These are phyloP conservation scores for Idaea dimidiata DNA, from an alignment of 2,888 invertebrate genomes.

Conservation along the genomic window DNA sequence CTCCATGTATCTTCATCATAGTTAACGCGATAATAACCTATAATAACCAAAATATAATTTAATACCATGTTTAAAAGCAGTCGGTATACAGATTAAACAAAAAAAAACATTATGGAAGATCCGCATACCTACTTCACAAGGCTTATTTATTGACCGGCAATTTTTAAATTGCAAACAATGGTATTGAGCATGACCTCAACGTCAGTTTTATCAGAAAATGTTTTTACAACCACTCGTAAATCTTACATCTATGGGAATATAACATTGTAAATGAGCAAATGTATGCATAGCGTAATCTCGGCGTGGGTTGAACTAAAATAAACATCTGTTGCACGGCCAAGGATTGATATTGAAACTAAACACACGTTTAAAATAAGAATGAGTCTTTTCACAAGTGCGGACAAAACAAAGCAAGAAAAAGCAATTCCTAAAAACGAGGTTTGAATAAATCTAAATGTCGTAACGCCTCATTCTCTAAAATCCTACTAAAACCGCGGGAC, in stretches of 20 bases:
- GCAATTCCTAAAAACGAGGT: background rate
- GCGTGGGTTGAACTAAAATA: slow-evolving; percentile 50
- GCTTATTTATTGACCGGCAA: background rate
- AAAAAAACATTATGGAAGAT: too few species aligned
- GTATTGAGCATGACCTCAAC: background rate
- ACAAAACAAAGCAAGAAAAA: background rate
- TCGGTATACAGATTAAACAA: too few species aligned
- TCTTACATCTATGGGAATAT: background rate
- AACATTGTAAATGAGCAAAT: slow-evolving; percentile 6
- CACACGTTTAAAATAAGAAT: slow-evolving; percentile 34
- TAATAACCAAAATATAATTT: slow-evolving; percentile 23
- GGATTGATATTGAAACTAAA: slow-evolving; percentile 36
- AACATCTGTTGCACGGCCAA: slow-evolving; percentile 48
- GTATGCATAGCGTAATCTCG: slow-evolving; percentile 21
- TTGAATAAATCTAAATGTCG: too few species aligned
- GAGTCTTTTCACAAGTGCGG: background rate
- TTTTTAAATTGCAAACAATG: background rate
- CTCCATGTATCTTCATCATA: slow-evolving; percentile 79
- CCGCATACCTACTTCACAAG: background rate
- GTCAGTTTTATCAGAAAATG: background rate
- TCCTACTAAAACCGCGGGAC: too few species aligned
- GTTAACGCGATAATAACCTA: slow-evolving; percentile 82
- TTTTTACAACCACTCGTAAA: background rate
- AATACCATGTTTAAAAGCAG: background rate
- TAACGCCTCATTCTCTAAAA: too few species aligned